A percentile compares a stretch with the other conserved stretches of the same genome.
Evolutionary conservation across 2,888 invertebrate genomes (phyloP).

Genomic region (Peribatodes rhomboidaria): DNA sequence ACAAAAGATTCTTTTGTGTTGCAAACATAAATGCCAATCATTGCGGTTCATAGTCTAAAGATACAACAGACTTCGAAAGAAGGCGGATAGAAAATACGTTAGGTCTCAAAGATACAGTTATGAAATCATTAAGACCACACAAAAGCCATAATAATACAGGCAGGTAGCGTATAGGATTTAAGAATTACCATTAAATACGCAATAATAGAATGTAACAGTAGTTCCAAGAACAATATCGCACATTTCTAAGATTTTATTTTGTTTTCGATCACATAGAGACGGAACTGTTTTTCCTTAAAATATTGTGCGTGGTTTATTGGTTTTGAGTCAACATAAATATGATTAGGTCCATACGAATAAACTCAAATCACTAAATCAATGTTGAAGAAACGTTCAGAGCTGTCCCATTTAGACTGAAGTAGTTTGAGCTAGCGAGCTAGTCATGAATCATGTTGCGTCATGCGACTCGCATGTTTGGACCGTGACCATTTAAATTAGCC

Average conservation of each 20-base stretch:
- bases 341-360: not conserved
- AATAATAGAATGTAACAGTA: not conserved
- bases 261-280: not conserved
- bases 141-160: slow-evolving; percentile 1
- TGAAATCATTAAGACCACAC: slow-evolving; percentile 27
- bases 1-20: slow-evolving; percentile 65
- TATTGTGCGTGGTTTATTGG: slow-evolving; percentile 2
- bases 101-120: slow-evolving; percentile 33
- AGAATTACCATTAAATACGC: not conserved
- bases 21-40: slow-evolving; percentile 66
- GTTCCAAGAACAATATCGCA: not conserved
- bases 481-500: slow-evolving; percentile 51
- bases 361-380: slow-evolving; percentile 32
- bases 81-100: slow-evolving; percentile 32
- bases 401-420: slow-evolving; percentile 34
- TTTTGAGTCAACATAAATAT: slow-evolving; percentile 16
- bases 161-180: not conserved
- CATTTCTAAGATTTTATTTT: not conserved
- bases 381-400: slow-evolving; percentile 27
- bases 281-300: not conserved
- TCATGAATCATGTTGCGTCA: slow-evolving; percentile 49
- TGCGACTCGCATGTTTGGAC: slow-evolving; percentile 44
- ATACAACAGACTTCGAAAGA: slow-evolving; percentile 46
- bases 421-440: slow-evolving; percentile 35
- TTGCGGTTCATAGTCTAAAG: slow-evolving; percentile 55